These are phyloP conservation scores for Marcusenius ussheri DNA, from an alignment of 2,113 vertebrate species.

Conservation along the genomic window DNA sequence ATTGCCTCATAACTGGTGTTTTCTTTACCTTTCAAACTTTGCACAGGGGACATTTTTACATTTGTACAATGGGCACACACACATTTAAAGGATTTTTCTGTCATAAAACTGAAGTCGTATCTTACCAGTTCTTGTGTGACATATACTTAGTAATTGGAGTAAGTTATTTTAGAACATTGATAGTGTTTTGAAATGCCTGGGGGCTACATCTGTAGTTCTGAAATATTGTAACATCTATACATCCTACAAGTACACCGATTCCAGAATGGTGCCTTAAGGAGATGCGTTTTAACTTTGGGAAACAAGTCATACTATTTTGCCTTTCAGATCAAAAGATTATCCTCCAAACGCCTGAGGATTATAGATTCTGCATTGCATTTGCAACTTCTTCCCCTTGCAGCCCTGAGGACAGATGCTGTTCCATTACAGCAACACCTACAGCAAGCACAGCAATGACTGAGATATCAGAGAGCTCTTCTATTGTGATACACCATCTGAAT, in stretches of 20 bases:
- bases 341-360: slow-evolving; percentile 50
- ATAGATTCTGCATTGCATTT: slow-evolving; percentile 46
- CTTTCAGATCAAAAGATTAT: slow-evolving; percentile 59
- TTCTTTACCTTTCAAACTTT: neutral
- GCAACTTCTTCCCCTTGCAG: slow-evolving; percentile 25
- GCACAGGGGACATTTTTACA: neutral
- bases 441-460: neutral
- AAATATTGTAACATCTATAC: slow-evolving; percentile 12
- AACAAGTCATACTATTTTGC: slow-evolving; percentile 47
- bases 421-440: slow-evolving; percentile 22
- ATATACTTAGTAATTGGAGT: neutral
- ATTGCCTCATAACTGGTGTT: neutral
- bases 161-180: neutral
- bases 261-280: slow-evolving; percentile 49
- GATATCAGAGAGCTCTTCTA: neutral
- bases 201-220: slow-evolving; percentile 28
- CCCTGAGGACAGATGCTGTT: slow-evolving; percentile 22
- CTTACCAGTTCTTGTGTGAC: neutral
- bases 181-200: slow-evolving; percentile 26
- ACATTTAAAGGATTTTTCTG: neutral
- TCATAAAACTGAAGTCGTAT: neutral
- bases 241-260: slow-evolving; percentile 40
- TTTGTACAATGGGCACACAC: neutral
- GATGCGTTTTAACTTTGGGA: slow-evolving; percentile 52
- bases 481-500: slow-evolving; percentile 6